Conservation (phyloP, 2,888 invertebrate genomes). For the Mimumesa dahlbomi region DNA sequence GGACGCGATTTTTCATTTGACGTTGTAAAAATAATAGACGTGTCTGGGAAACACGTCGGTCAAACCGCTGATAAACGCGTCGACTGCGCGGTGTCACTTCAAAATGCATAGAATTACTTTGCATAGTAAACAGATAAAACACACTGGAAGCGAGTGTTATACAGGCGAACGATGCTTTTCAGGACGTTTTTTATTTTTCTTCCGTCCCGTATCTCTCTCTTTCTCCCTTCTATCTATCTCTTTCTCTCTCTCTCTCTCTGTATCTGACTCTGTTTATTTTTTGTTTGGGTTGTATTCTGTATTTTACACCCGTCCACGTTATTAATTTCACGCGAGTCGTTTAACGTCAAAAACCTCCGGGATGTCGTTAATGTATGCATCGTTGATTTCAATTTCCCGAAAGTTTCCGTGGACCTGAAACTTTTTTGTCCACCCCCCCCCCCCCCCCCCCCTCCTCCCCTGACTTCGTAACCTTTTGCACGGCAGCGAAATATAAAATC, state of each 20-base stretch:
- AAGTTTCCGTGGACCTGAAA: conserved; percentile 25
- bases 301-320: conserved; percentile 4
- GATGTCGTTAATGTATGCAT: conserved; percentile 31
- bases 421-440: too few relatives aligned
- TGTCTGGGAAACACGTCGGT: conserved; percentile 8
- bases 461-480: conserved; percentile 42
- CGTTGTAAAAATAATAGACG: conserved; percentile 1
- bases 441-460: too few relatives aligned
- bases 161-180: conserved; percentile 30
- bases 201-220: too few relatives aligned
- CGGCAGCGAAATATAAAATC: conserved; percentile 34
- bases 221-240: neutral
- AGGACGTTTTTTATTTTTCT: neutral
- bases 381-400: conserved; percentile 46
- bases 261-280: too few relatives aligned
- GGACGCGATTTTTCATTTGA: conserved; percentile 12
- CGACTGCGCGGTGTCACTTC: conserved; percentile 35
- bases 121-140: conserved; percentile 57
- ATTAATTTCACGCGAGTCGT: conserved; percentile 58
- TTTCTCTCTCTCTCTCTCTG: too few relatives aligned
- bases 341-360: conserved; percentile 47
- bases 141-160: conserved; percentile 9
- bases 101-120: conserved; percentile 66
- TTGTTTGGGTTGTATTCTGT: too few relatives aligned
- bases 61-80: conserved; percentile 42